Conservation (phyloP, 2,113 vertebrate genomes). For the Catharus fuscescens region DNA sequence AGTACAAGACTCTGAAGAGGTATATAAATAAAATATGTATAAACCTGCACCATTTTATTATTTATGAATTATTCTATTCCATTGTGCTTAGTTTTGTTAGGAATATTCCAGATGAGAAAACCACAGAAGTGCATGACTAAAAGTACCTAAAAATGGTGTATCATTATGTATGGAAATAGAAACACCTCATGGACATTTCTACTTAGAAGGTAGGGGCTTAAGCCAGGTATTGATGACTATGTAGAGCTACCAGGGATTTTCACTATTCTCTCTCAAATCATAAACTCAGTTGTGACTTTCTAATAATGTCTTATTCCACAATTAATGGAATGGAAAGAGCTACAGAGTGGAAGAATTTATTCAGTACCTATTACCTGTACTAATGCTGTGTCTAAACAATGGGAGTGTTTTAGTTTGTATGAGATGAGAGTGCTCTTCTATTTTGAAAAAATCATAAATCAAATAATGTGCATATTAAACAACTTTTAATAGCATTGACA, state of each 20-base stretch:
- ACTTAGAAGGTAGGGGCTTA: not conserved
- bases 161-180: not conserved
- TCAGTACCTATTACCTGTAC: not conserved
- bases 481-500: conserved; percentile 46
- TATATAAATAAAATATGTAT: not conserved
- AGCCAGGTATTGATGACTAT: not conserved
- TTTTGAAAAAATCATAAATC: conserved; percentile 49
- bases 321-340: not conserved
- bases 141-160: not conserved
- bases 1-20: not conserved
- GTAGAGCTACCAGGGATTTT: not conserved
- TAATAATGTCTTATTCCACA: not conserved
- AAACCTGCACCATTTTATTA: not conserved
- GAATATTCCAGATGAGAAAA: not conserved
- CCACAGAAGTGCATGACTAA: not conserved
- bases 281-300: not conserved
- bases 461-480: conserved; percentile 33
- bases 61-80: not conserved
- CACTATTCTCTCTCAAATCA: not conserved
- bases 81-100: not conserved
- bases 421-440: not conserved
- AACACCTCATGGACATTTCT: not conserved
- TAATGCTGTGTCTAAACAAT: not conserved
- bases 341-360: not conserved
- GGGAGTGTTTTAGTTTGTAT: not conserved